Conservation (phyloP, 2,113 vertebrate genomes). For the Psilopsiagon aurifrons region DNA sequence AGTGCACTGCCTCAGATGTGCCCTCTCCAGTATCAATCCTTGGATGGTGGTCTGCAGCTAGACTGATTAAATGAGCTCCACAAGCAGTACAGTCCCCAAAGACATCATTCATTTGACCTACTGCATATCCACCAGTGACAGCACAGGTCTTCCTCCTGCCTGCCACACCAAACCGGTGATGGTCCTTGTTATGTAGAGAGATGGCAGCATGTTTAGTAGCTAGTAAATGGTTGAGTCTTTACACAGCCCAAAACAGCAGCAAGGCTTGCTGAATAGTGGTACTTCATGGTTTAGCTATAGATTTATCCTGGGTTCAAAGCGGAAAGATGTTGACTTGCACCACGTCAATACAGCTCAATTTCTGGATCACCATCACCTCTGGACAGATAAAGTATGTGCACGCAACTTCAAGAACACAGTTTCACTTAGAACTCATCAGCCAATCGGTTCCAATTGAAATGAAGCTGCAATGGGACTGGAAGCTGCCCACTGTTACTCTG, state of each 20-base stretch:
- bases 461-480: background rate
- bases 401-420: background rate
- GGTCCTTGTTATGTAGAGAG: accelerated
- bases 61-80: background rate
- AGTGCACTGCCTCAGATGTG: accelerated
- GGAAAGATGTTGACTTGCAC: background rate
- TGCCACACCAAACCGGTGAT: too few relatives aligned
- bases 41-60: background rate
- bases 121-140: background rate
- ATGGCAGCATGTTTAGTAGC: accelerated
- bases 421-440: background rate
- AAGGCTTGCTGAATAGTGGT: background rate
- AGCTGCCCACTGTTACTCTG: background rate
- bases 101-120: background rate
- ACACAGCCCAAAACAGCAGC: background rate
- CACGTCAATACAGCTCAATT: background rate
- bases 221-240: background rate
- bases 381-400: background rate
- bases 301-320: background rate
- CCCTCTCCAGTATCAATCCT: background rate
- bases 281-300: background rate
- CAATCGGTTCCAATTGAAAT: background rate
- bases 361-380: background rate
- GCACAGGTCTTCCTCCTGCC: background rate
- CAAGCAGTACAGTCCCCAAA: background rate